These are phyloP conservation scores for Himalopsyche tibetana DNA, from an alignment of 2,888 invertebrate species.

Conservation along the genomic window DNA sequence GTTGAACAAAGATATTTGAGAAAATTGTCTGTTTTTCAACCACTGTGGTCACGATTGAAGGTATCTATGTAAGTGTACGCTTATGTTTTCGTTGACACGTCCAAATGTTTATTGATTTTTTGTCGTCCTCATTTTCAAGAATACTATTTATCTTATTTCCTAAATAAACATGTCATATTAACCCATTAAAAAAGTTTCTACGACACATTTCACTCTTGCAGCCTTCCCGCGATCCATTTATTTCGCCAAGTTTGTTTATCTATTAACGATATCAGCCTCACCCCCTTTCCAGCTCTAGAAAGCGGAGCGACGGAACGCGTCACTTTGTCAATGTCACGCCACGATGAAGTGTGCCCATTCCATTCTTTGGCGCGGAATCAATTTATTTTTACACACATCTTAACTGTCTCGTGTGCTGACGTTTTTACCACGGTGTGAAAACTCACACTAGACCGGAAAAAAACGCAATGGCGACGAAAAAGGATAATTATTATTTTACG, in stretches of 20 bases:
- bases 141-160: background rate
- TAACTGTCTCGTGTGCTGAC: conserved; percentile 39
- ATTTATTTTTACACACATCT: conserved; percentile 60
- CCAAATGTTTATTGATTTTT: background rate
- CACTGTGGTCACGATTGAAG: no score
- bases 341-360: conserved; percentile 46
- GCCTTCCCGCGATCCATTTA: conserved; percentile 2
- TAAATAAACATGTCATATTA: conserved; percentile 28
- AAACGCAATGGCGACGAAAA: background rate
- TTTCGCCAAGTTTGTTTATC: conserved; percentile 48
- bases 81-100: no score
- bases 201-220: background rate
- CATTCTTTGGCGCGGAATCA: conserved; percentile 58
- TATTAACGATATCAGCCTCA: conserved; percentile 54
- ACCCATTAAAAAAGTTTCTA: conserved; percentile 25
- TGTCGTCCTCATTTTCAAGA: background rate
- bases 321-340: conserved; percentile 45
- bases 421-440: background rate
- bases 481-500: conserved; percentile 7
- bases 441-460: conserved; percentile 5
- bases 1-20: no score
- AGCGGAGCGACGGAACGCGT: background rate
- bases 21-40: no score
- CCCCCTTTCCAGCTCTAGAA: background rate
- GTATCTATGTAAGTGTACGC: no score